Evolutionary conservation across 2,888 invertebrate genomes (phyloP).

Genomic region (Heliconius sara): DNA sequence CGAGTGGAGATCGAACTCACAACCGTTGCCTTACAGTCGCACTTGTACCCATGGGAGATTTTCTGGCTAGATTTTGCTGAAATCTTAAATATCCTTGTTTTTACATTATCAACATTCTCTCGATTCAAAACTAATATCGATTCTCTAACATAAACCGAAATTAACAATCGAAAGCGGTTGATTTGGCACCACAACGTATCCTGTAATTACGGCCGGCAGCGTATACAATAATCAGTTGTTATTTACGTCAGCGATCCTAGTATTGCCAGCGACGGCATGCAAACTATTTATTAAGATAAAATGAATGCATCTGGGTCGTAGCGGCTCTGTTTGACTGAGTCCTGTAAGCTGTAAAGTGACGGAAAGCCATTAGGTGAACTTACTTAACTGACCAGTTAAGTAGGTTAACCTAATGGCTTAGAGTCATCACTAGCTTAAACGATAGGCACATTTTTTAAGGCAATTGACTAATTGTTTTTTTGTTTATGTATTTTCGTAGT

Average conservation of each 20-base stretch:
- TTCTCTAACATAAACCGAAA: neutral
- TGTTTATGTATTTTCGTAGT: no score
- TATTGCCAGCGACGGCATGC: conserved; percentile 36
- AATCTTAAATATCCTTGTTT: neutral
- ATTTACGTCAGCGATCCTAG: conserved; percentile 29
- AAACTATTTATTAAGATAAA: conserved; percentile 34
- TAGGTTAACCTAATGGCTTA: conserved; percentile 29
- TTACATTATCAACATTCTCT: neutral
- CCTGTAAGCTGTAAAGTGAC: conserved; percentile 39
- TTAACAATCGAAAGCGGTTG: conserved; percentile 18
- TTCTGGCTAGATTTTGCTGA: neutral
- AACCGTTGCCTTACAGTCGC: no score
- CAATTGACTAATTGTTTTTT: neutral
- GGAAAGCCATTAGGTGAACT: conserved; percentile 7
- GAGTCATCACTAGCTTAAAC: neutral
- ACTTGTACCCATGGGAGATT: no score
- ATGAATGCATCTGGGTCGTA: conserved; percentile 46
- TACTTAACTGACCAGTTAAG: conserved; percentile 17
- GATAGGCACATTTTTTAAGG: neutral
- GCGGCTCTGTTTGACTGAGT: conserved; percentile 31
- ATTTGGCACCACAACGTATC: conserved; percentile 18
- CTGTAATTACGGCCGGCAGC: conserved; percentile 17
- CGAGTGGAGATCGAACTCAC: no score
- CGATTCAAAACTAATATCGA: conserved; percentile 18
- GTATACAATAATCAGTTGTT: conserved; percentile 24